A percentile compares a stretch with the other conserved stretches of the same genome.
Evolutionary conservation across 2,888 invertebrate genomes (phyloP).

Genomic region (Drosophila ezoana): DNA sequence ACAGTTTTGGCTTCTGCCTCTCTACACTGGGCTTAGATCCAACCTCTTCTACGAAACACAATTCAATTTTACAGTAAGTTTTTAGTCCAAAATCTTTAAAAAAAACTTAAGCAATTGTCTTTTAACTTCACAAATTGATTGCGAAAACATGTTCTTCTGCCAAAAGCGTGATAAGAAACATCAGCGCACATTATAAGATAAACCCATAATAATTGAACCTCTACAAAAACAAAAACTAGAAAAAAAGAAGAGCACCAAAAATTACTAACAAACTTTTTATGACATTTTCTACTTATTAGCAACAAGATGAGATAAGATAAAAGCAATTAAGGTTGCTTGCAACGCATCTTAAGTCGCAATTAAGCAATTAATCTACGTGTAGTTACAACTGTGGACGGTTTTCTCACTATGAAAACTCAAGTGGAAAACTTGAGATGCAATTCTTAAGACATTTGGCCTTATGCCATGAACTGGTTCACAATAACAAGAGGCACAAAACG

Average conservation of each 20-base stretch:
- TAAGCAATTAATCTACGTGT: conserved; percentile 48
- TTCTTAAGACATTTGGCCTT: conserved; percentile 13
- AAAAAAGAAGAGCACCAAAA: background rate
- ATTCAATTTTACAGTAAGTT: too few species aligned
- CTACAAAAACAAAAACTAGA: background rate
- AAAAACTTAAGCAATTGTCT: background rate
- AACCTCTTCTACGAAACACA: too few species aligned
- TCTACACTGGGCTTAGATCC: too few species aligned
- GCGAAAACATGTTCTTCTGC: conserved; percentile 27
- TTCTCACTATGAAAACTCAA: conserved; percentile 1
- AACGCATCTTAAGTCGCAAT: conserved; percentile 38
- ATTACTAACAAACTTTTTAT: conserved; percentile 17
- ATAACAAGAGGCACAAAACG: background rate
- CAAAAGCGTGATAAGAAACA: conserved; percentile 7
- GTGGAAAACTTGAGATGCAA: conserved; percentile 8
- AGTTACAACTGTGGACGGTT: background rate
- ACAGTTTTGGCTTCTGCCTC: too few species aligned
- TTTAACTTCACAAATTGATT: conserved; percentile 27
- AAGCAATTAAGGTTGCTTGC: conserved; percentile 45
- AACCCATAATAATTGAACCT: conserved; percentile 36
- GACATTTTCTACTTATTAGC: conserved; percentile 47
- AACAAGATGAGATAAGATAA: conserved; percentile 47
- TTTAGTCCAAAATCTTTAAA: too few species aligned
- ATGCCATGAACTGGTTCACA: conserved; percentile 6
- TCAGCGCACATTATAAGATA: conserved; percentile 35